phyloP scores from a whole-genome alignment of 2,113 vertebrate genomes.

The Regulus satrapa region DNA sequence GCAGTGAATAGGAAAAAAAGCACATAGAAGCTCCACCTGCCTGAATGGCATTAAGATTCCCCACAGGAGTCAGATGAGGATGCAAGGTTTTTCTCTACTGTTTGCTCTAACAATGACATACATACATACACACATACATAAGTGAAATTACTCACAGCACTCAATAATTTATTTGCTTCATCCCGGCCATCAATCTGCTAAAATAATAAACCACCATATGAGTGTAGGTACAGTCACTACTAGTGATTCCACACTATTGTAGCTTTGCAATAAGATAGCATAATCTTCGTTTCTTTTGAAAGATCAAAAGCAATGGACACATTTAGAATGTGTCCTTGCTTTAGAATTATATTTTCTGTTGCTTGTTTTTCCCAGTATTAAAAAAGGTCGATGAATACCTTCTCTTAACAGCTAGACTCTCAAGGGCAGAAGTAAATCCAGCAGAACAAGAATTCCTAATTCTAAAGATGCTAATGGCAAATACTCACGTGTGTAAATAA shows the following conservation, averaged over 20 bases:
- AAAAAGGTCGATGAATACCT: neutral
- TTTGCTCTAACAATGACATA: constrained; percentile 19
- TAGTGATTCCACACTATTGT: neutral
- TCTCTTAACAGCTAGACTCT: neutral
- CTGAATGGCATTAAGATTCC: neutral
- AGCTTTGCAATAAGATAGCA: neutral
- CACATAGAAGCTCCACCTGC: neutral
- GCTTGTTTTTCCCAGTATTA: neutral
- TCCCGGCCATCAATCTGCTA: neutral
- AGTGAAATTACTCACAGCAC: constrained; percentile 1
- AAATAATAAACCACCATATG: constrained; percentile 3
- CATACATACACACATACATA: neutral
- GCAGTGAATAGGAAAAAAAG: neutral
- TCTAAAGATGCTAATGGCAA: constrained; percentile 37
- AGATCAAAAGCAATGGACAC: neutral
- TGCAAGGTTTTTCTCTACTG: neutral
- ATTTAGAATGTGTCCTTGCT: neutral
- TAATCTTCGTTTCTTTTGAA: neutral
- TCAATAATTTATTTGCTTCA: constrained; percentile 50
- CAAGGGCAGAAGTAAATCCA: neutral
- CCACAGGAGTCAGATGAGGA: neutral
- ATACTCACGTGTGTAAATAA: constrained; percentile 63
- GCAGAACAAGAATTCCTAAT: constrained; percentile 27
- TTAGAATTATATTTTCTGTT: neutral
- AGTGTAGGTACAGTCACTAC: neutral